These are phyloP conservation scores for Balanococcus diminutus DNA, from an alignment of 2,888 invertebrate genomes.

Conservation along the genomic window DNA sequence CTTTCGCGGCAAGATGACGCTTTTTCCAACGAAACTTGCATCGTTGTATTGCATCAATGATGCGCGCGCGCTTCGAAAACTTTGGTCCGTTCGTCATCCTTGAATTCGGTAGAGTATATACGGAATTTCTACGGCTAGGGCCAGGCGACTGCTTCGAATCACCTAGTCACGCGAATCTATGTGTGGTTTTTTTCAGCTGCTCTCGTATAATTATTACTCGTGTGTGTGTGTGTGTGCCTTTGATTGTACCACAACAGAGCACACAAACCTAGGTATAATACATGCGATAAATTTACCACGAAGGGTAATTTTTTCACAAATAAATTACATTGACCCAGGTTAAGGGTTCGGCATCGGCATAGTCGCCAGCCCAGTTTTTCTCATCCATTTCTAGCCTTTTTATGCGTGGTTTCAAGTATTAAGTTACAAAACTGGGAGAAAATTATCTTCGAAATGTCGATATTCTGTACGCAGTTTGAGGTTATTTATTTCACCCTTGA, in stretches of 20 bases:
- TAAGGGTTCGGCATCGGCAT: neutral
- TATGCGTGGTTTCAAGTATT: neutral
- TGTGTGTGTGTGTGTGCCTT: neutral
- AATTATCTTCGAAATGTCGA: too few relatives aligned
- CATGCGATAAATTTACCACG: neutral
- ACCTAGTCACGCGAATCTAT: neutral
- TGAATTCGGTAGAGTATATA: constrained; percentile 32
- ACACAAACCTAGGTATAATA: neutral
- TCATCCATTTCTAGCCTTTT: neutral
- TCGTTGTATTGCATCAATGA: constrained; percentile 29
- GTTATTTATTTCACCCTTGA: too few relatives aligned
- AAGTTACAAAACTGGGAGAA: neutral
- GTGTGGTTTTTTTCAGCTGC: neutral
- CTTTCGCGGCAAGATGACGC: constrained; percentile 44
- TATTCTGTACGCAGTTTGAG: too few relatives aligned
- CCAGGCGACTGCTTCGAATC: neutral
- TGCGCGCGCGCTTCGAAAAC: constrained; percentile 32
- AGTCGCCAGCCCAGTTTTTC: neutral
- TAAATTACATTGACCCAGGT: neutral
- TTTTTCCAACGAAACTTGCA: constrained; percentile 47
- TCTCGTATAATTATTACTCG: neutral
- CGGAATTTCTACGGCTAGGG: neutral
- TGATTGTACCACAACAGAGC: too few relatives aligned
- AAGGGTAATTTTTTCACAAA: neutral
- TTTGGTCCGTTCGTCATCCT: constrained; percentile 42